A percentile compares a stretch with the other conserved stretches of the same genome.
phyloP scores from a whole-genome alignment of 53 echinoderm and acorn worm species.

The Holothuria leucospilota region DNA sequence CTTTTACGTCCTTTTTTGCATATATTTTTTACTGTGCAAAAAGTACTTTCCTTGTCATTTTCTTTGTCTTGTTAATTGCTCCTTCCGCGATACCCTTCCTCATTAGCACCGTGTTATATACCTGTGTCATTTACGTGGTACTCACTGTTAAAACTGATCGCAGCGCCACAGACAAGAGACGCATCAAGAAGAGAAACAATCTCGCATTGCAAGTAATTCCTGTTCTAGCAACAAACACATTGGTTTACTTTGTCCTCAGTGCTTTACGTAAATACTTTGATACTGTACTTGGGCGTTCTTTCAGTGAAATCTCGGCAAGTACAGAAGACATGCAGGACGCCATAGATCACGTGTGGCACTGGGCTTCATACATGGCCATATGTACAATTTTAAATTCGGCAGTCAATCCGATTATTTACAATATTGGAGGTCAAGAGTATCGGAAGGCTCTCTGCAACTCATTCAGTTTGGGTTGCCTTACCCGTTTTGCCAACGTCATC shows the following conservation, averaged over 20 bases:
- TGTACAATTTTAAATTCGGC: conserved; percentile 31
- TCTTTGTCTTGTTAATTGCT: not conserved
- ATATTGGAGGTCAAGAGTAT: conserved; percentile 13
- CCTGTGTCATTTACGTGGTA: not conserved
- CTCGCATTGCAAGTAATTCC: not conserved
- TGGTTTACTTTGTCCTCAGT: conserved; percentile 34
- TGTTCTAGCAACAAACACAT: conserved; percentile 11
- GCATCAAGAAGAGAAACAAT: not conserved
- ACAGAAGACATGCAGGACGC: not conserved
- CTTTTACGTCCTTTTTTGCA: not conserved
- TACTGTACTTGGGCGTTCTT: not conserved
- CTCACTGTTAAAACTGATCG: too few relatives aligned
- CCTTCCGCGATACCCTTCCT: not conserved
- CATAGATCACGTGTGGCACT: not conserved
- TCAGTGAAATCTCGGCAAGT: not conserved
- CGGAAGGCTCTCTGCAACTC: not conserved
- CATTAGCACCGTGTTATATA: not conserved
- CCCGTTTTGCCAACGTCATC: too few relatives aligned
- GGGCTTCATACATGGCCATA: conserved; percentile 34
- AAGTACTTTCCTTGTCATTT: not conserved
- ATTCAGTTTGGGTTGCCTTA: not conserved
- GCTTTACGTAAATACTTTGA: conserved; percentile 12
- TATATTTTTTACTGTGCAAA: not conserved
- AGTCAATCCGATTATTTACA: conserved; percentile 37
- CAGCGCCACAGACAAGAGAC: too few relatives aligned